phyloP scores from a whole-genome alignment of 2,888 invertebrate species.

The Papilio gigon region DNA sequence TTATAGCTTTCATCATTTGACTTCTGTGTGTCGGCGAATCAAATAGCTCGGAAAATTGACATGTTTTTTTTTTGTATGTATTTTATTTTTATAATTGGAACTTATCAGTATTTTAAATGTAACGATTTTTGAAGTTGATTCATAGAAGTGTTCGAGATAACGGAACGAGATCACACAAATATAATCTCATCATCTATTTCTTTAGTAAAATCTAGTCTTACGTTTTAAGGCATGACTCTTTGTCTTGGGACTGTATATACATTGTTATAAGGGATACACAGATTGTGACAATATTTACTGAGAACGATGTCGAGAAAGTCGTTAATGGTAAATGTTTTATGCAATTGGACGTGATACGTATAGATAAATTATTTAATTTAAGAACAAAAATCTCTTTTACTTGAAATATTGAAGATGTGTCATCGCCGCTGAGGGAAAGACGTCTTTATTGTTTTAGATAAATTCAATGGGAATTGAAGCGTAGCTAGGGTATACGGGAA shows the following conservation, averaged over 20 bases:
- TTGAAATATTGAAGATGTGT: conserved; percentile 52
- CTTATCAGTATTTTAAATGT: conserved; percentile 36
- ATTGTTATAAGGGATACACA: conserved; percentile 66
- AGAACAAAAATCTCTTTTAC: conserved; percentile 71
- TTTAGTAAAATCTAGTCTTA: conserved; percentile 82
- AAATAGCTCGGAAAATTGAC: conserved; percentile 26
- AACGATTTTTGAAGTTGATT: conserved; percentile 20
- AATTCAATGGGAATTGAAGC: conserved; percentile 65
- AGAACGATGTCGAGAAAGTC: conserved; percentile 48
- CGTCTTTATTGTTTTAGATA: conserved; percentile 53
- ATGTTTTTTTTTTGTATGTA: conserved; percentile 20
- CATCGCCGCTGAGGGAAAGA: conserved; percentile 65
- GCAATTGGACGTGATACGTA: conserved; percentile 73
- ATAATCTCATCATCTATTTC: conserved; percentile 69
- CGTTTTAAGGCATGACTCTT: conserved; percentile 72
- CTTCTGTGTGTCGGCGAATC: conserved; percentile 34
- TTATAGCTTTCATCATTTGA: conserved; percentile 12
- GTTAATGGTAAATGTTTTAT: conserved; percentile 69
- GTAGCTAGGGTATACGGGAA: conserved; percentile 63
- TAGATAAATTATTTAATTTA: conserved; percentile 71
- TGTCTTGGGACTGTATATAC: conserved; percentile 76
- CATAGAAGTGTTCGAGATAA: conserved; percentile 29
- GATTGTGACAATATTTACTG: conserved; percentile 71
- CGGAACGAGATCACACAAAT: conserved; percentile 55
- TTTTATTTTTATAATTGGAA: conserved; percentile 26